Conservation (phyloP, 2,797 vertebrate species). For the Falco novaeseelandiae region DNA sequence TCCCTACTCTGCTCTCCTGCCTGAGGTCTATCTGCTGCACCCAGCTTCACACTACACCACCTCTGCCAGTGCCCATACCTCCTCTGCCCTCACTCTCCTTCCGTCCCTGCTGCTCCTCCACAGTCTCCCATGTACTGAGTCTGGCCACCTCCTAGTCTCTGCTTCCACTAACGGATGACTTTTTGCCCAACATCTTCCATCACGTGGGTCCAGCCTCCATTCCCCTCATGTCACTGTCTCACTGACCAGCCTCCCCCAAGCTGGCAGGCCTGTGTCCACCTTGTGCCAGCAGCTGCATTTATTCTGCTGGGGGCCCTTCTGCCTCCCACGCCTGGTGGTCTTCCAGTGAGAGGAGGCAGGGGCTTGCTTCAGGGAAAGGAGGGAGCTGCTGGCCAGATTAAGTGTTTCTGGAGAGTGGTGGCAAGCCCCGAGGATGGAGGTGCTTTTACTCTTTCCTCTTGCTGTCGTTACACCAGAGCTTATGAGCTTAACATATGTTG, state of each 20-base stretch:
- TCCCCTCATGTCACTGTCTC: background rate
- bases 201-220: background rate
- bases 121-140: background rate
- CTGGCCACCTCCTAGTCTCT: background rate
- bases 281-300: accelerated
- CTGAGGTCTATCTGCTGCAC: background rate
- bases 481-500: background rate
- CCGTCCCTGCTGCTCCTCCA: background rate
- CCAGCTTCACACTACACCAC: background rate
- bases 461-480: background rate
- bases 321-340: background rate
- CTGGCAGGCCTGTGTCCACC: background rate
- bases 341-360: background rate
- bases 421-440: background rate
- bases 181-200: background rate
- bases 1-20: background rate
- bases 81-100: background rate
- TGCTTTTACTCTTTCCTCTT: background rate
- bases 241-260: background rate
- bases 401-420: background rate
- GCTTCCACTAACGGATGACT: background rate
- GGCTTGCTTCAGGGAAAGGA: background rate
- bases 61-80: background rate
- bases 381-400: background rate
- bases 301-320: background rate